A percentile compares a stretch with the other conserved stretches of the same genome.
Evolutionary conservation across 1,140 invertebrate species (phyloP).

Genomic region (Drosophila ercepeae): DNA sequence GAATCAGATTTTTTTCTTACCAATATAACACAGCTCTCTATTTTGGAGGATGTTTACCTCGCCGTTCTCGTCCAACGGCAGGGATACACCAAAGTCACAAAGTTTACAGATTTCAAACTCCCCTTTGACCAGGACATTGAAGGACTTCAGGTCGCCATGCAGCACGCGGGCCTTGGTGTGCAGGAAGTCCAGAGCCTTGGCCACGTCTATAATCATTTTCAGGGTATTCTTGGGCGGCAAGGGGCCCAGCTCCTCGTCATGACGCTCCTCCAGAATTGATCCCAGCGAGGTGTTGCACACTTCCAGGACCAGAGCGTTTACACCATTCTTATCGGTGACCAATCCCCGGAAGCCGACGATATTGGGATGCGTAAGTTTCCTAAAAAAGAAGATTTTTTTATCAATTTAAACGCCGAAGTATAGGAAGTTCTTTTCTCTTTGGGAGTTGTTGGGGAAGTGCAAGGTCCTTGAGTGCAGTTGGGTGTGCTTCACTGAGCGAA

Average conservation of each 20-base stretch:
- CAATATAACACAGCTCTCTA: constrained; percentile 84
- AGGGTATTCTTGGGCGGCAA: constrained; percentile 87
- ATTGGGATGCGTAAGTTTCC: constrained; percentile 91
- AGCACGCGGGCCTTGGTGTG: constrained; percentile 89
- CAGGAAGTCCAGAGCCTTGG: constrained; percentile 90
- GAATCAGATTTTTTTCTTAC: too few relatives aligned
- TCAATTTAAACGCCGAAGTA: background rate
- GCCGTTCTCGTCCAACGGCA: constrained; percentile 88
- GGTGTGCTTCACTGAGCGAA: too few relatives aligned
- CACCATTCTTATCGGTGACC: constrained; percentile 86
- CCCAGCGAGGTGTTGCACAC: constrained; percentile 88
- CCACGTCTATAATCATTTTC: constrained; percentile 87
- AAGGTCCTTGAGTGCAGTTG: too few relatives aligned
- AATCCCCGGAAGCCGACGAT: constrained; percentile 92
- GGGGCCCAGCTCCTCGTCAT: constrained; percentile 86
- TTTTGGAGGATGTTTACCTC: constrained; percentile 85
- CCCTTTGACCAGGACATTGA: constrained; percentile 90
- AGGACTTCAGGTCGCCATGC: constrained; percentile 94
- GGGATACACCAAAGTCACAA: constrained; percentile 93
- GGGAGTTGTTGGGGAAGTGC: background rate
- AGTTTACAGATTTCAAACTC: constrained; percentile 91
- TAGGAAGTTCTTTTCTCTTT: background rate
- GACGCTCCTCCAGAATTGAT: constrained; percentile 89
- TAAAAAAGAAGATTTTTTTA: constrained; percentile 46
- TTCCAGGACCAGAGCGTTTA: constrained; percentile 89